phyloP scores from a whole-genome alignment of 2,888 invertebrate genomes.

The Morpho deidamia region DNA sequence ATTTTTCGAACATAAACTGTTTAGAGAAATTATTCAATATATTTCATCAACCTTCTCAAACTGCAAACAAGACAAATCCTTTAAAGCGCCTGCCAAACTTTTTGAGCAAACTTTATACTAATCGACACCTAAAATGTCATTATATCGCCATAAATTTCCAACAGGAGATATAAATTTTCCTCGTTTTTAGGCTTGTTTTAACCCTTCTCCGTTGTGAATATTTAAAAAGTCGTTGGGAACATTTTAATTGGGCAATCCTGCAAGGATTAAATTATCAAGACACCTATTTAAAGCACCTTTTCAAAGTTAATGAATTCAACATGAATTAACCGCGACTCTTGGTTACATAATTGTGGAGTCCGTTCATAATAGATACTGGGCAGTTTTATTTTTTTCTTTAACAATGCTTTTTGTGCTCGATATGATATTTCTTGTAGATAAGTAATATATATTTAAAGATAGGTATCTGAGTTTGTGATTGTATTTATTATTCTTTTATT shows the following conservation, averaged over 20 bases:
- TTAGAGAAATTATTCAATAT: not conserved
- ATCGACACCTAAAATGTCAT: conserved; percentile 75
- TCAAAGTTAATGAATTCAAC: conserved; percentile 73
- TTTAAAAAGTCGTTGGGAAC: conserved; percentile 77
- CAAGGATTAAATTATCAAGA: conserved; percentile 78
- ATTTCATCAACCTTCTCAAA: not conserved
- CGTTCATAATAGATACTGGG: not conserved
- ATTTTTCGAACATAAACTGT: no score
- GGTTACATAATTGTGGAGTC: conserved; percentile 27
- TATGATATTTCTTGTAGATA: no score
- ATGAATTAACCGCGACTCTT: conserved; percentile 55
- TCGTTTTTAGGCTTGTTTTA: conserved; percentile 63
- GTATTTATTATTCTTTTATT: no score
- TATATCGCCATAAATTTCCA: conserved; percentile 65
- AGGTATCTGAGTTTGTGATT: no score
- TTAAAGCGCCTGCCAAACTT: conserved; percentile 40
- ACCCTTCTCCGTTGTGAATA: conserved; percentile 67
- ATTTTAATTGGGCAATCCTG: conserved; percentile 75
- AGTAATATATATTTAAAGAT: no score
- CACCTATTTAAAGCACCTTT: conserved; percentile 70
- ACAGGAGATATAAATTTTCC: conserved; percentile 62
- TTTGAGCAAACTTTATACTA: conserved; percentile 55
- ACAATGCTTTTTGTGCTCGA: no score
- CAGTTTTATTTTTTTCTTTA: no score
- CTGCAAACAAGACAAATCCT: conserved; percentile 21